phyloP scores from a whole-genome alignment of 2,888 invertebrate genomes.

The Rhyacophila evoluta region DNA sequence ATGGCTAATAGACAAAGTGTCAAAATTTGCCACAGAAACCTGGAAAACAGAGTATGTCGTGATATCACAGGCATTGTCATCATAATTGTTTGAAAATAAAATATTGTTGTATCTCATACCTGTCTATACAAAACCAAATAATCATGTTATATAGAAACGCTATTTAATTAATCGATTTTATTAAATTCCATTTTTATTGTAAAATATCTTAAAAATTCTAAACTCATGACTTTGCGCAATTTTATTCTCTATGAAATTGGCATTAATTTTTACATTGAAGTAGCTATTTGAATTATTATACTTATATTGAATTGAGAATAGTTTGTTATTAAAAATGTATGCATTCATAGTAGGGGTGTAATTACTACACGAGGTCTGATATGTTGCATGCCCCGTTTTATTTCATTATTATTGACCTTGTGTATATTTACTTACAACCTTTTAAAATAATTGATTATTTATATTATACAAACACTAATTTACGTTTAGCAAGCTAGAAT shows the following conservation, averaged over 20 bases:
- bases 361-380: slow-evolving; percentile 48
- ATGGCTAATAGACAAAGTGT: not conserved
- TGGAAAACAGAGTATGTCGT: slow-evolving; percentile 51
- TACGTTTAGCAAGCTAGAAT: slow-evolving; percentile 73
- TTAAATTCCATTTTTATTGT: slow-evolving; percentile 48
- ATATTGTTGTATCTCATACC: slow-evolving; percentile 44
- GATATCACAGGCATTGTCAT: slow-evolving; percentile 46
- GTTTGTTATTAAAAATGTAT: slow-evolving; percentile 51
- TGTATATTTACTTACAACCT: slow-evolving; percentile 54
- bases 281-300: slow-evolving; percentile 50
- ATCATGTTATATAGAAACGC: slow-evolving; percentile 51
- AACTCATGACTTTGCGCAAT: slow-evolving; percentile 53
- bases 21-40: slow-evolving; percentile 28
- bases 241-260: slow-evolving; percentile 42
- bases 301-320: slow-evolving; percentile 58
- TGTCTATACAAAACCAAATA: slow-evolving; percentile 49
- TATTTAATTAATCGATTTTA: slow-evolving; percentile 53
- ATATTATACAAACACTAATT: slow-evolving; percentile 66
- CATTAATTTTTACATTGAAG: slow-evolving; percentile 47
- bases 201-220: slow-evolving; percentile 53
- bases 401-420: slow-evolving; percentile 52
- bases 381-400: slow-evolving; percentile 52
- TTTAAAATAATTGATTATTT: slow-evolving; percentile 57
- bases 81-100: slow-evolving; percentile 41
- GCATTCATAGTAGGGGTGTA: slow-evolving; percentile 49